Percentiles rank a stretch among this genome's conserved stretches.
Evolutionary conservation across 2,113 vertebrate species (phyloP).

Genomic region (Macrotus californicus): DNA sequence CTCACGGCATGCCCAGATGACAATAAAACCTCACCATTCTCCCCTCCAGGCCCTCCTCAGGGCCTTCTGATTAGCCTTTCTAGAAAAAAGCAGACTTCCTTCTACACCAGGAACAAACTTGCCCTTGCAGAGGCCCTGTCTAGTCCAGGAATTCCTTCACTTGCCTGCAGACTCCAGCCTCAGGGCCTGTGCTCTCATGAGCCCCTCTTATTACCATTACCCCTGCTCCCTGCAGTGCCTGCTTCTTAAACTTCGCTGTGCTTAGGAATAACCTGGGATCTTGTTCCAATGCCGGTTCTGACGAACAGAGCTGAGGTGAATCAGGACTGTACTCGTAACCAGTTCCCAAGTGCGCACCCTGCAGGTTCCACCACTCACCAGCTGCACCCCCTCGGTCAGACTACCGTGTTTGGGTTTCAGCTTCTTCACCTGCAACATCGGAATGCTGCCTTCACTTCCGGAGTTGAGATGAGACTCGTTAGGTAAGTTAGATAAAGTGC

Average conservation of each 20-base stretch:
- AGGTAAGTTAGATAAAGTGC: neutral
- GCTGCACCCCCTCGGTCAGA: neutral
- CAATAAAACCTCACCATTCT: neutral
- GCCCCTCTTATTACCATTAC: neutral
- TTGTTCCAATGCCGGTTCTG: neutral
- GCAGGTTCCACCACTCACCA: neutral
- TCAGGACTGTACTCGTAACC: neutral
- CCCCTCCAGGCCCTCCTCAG: neutral
- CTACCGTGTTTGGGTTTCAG: neutral
- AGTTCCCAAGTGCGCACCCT: neutral
- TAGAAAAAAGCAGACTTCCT: neutral
- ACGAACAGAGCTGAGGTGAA: neutral
- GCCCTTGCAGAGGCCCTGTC: no score
- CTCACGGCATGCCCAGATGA: accelerated
- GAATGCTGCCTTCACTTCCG: neutral
- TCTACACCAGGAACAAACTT: neutral
- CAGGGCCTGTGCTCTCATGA: neutral
- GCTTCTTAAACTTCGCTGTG: neutral
- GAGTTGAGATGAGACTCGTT: neutral
- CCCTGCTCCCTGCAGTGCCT: neutral
- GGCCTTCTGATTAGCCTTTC: neutral
- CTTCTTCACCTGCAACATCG: neutral
- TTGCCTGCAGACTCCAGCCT: neutral
- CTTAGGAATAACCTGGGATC: neutral
- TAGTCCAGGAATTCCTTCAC: neutral